phyloP scores from a whole-genome alignment of 2,888 invertebrate genomes.

The Heliothis peltigera region DNA sequence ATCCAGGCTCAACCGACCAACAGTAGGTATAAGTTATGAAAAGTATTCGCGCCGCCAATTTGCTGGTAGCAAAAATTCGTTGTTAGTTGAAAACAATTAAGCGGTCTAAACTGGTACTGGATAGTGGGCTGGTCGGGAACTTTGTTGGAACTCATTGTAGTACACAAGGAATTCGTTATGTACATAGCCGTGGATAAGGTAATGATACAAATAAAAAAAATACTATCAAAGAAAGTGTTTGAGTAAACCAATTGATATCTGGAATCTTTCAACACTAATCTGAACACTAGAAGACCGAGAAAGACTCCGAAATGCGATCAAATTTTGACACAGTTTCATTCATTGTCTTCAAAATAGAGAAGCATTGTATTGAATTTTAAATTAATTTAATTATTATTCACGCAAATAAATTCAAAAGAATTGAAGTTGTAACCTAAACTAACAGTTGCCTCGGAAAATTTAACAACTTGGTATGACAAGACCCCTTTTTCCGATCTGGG shows the following conservation, averaged over 20 bases:
- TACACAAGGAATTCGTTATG: slow-evolving; percentile 29
- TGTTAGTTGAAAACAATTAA: slow-evolving; percentile 74
- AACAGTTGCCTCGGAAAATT: too few species aligned
- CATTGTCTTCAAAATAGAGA: too few species aligned
- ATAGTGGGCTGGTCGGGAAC: slow-evolving; percentile 62
- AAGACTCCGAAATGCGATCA: too few species aligned
- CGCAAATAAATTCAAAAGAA: too few species aligned
- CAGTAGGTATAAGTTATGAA: slow-evolving; percentile 49
- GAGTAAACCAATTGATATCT: background rate
- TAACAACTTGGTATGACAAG: too few species aligned
- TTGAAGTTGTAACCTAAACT: too few species aligned
- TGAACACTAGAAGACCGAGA: too few species aligned
- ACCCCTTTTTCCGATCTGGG: too few species aligned
- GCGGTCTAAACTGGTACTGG: slow-evolving; percentile 67
- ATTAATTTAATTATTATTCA: too few species aligned
- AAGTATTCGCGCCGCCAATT: slow-evolving; percentile 57
- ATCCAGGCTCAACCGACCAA: slow-evolving; percentile 29
- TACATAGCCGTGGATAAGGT: slow-evolving; percentile 26
- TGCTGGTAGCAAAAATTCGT: slow-evolving; percentile 61
- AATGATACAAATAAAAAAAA: background rate
- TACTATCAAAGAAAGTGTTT: background rate
- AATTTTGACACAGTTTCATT: too few species aligned
- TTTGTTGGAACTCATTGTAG: slow-evolving; percentile 66
- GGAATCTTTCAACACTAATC: background rate
- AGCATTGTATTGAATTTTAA: too few species aligned